Conservation (phyloP, 2,113 vertebrate species). For the Brachirus orientalis region DNA sequence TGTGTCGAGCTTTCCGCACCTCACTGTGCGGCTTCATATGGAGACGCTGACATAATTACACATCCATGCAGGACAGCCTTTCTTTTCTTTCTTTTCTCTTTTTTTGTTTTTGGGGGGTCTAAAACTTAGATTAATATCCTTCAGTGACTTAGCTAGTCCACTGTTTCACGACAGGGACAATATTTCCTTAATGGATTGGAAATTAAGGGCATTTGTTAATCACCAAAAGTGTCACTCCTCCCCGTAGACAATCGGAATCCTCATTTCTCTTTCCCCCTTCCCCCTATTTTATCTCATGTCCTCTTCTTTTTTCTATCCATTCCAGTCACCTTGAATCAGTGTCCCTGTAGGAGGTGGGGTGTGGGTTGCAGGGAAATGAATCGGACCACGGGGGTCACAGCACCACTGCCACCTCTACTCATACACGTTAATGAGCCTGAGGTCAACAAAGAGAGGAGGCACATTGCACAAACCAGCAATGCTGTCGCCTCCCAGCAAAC, state of each 20-base stretch:
- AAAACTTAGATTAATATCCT: neutral
- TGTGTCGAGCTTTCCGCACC: conserved; percentile 43
- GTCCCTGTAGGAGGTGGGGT: conserved; percentile 25
- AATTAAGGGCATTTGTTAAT: conserved; percentile 23
- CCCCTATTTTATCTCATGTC: neutral
- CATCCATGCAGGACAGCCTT: conserved; percentile 33
- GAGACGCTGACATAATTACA: conserved; percentile 65
- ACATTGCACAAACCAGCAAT: conserved; percentile 13
- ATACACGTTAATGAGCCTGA: conserved; percentile 53
- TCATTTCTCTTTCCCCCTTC: too few relatives aligned
- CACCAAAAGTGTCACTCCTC: conserved; percentile 16
- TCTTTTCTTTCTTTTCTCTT: too few relatives aligned
- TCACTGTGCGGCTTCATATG: conserved; percentile 38
- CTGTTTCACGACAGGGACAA: neutral
- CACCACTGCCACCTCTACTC: conserved; percentile 41
- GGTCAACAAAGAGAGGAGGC: conserved; percentile 32
- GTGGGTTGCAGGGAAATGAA: conserved; percentile 65
- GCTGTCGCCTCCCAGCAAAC: too few relatives aligned
- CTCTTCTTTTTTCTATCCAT: conserved; percentile 2
- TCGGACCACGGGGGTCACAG: conserved; percentile 43
- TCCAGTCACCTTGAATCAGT: conserved; percentile 47
- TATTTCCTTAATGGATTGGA: conserved; percentile 23
- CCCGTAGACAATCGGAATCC: neutral
- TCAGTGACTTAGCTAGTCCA: too few relatives aligned
- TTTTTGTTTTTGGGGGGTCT: neutral